Evolutionary conservation across 2,888 invertebrate species (phyloP).

Genomic region (Ariolimax columbianus): DNA sequence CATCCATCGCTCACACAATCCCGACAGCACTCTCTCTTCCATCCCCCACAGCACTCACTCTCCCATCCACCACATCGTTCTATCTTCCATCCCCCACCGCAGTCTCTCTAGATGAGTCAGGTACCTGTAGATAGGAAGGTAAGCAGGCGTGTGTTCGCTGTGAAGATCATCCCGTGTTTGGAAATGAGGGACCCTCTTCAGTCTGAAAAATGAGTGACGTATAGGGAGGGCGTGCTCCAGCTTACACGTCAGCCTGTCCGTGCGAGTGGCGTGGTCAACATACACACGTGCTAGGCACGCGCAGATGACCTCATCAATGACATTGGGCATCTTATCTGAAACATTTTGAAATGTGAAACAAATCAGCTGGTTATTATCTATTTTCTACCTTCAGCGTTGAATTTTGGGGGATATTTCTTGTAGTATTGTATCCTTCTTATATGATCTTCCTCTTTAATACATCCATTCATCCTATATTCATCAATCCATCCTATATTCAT

Average conservation of each 20-base stretch:
- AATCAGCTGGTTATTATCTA: no score
- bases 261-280: constrained; percentile 42
- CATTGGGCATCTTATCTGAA: constrained; percentile 34
- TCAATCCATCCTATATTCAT: no score
- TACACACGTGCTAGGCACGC: constrained; percentile 48
- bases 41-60: no score
- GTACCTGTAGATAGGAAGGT: constrained; percentile 56
- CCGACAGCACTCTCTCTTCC: no score
- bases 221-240: constrained; percentile 57
- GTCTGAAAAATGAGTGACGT: constrained; percentile 57
- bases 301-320: constrained; percentile 49
- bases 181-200: constrained; percentile 59
- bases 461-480: no score
- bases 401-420: no score
- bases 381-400: no score
- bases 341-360: not conserved
- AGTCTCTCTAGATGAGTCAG: not conserved
- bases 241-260: constrained; percentile 54
- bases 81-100: no score
- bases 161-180: constrained; percentile 58
- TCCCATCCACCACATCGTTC: no score
- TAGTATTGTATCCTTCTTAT: no score
- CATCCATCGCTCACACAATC: no score
- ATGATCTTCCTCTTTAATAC: no score
- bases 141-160: constrained; percentile 54